Base-by-base conservation (phyloP, 2,113 vertebrate genomes). In the Sisor rabdophorus region DNA sequence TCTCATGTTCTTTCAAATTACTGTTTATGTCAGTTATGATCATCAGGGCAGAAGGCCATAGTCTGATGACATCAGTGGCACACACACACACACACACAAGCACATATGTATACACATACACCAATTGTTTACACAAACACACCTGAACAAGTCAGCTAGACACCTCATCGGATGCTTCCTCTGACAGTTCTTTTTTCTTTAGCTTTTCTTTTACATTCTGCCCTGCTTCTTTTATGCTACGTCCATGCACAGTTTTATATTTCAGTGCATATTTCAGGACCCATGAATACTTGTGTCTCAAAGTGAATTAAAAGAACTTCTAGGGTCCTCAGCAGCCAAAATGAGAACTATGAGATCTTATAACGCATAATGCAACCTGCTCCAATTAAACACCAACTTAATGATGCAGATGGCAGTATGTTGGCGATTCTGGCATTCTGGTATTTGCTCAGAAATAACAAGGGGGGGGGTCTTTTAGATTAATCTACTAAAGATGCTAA, bases 11-110 rank as follows among this genome's bases (percentile, higher is more conserved):
- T 71, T 30, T 71, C 67, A 65, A 40, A 78, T 68, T 52, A 75
- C 52, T 13, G 72, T 65, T 71, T 50, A 48, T 71, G 76, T 64
- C 65, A 30, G 44, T 78, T 47, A 64, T 20, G 52, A 78, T 68
- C 55, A 73, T 58, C 26, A 48, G 36, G 68, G 76, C 68, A 71
- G 68, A 78, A 74, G 71, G 56, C 2, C 17, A 52, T 75, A 58
- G 68, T 71, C 71, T 11, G 24, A 36, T 52, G 71, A 78, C 30
- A 40, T 81, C 56, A 50, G 36, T 58, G 19, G 63, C 30, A 40
- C 5, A 65, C 61, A 2, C 4, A 47, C 63, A 24, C n/a, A 24
- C 72, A 26, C 52, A 7, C 48, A 48, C 36, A 20, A n/a, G n/a
- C n/a, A n/a, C n/a, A n/a, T n/a, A n/a, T n/a, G n/a, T n/a, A n/a